These are phyloP conservation scores for Chymomyza amoena DNA, from an alignment of 2,888 invertebrate genomes.

Conservation along the genomic window DNA sequence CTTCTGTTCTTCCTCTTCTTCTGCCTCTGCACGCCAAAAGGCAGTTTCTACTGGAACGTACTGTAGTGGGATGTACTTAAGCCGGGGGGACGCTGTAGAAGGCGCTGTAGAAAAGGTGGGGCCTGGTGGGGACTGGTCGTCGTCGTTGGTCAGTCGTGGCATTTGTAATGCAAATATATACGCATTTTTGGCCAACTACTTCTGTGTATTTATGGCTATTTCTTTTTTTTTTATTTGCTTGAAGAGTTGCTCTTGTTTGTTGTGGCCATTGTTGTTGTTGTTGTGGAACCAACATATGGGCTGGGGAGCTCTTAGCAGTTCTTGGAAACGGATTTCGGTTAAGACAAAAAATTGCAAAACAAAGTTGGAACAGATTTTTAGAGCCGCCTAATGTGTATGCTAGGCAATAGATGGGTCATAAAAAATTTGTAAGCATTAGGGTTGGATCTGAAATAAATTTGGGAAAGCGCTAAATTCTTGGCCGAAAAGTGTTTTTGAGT, in stretches of 20 bases:
- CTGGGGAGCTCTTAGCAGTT: neutral
- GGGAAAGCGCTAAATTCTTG: too few relatives aligned
- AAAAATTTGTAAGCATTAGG: too few relatives aligned
- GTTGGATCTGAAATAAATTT: too few relatives aligned
- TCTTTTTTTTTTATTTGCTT: neutral
- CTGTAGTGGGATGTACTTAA: neutral
- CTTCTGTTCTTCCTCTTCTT: constrained; percentile 1
- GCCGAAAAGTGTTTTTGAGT: too few relatives aligned
- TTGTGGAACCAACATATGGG: neutral
- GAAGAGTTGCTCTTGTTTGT: neutral
- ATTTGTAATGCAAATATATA: constrained; percentile 68
- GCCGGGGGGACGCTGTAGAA: neutral
- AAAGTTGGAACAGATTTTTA: neutral
- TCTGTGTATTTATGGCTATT: neutral
- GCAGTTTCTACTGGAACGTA: neutral
- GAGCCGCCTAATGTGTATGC: neutral
- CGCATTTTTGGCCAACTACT: constrained; percentile 45
- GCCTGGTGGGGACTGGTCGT: constrained; percentile 63
- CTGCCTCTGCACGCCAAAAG: constrained; percentile 54
- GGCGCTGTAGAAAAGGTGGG: constrained; percentile 33
- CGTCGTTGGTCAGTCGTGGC: constrained; percentile 29
- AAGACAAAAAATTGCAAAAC: neutral
- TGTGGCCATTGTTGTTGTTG: neutral
- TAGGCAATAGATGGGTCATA: too few relatives aligned
- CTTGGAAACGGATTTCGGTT: neutral